These are phyloP conservation scores for Saimiri boliviensis DNA, from an alignment of 2,113 vertebrate species.

Conservation along the genomic window DNA sequence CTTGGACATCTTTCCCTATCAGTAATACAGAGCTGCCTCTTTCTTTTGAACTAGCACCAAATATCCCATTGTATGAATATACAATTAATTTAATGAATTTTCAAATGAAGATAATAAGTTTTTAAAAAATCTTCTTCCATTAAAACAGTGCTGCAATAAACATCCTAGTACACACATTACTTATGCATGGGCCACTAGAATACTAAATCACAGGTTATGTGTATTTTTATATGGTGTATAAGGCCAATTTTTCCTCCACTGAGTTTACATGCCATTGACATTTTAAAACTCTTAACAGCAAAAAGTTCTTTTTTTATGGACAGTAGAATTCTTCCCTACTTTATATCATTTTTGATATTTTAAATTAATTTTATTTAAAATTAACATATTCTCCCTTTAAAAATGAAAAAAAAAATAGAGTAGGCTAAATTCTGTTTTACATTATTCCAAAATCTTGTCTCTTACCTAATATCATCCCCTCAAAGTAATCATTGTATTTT, in stretches of 20 bases:
- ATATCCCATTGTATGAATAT: background rate
- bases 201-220: background rate
- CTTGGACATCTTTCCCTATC: background rate
- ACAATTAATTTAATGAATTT: constrained; percentile 1
- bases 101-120: background rate
- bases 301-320: background rate
- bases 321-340: background rate
- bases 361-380: constrained; percentile 8
- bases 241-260: background rate
- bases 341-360: constrained; percentile 17
- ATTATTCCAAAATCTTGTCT: background rate
- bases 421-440: background rate
- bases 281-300: background rate
- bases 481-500: constrained; percentile 23
- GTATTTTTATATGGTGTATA: background rate
- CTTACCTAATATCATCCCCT: background rate
- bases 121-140: background rate
- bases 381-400: background rate
- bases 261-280: background rate
- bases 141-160: background rate
- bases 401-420: background rate
- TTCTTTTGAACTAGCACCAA: constrained; percentile 19
- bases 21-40: background rate
- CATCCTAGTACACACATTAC: background rate
- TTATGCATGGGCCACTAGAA: background rate